phyloP scores from a whole-genome alignment of 1,140 invertebrate species.

The Diprion similis region DNA sequence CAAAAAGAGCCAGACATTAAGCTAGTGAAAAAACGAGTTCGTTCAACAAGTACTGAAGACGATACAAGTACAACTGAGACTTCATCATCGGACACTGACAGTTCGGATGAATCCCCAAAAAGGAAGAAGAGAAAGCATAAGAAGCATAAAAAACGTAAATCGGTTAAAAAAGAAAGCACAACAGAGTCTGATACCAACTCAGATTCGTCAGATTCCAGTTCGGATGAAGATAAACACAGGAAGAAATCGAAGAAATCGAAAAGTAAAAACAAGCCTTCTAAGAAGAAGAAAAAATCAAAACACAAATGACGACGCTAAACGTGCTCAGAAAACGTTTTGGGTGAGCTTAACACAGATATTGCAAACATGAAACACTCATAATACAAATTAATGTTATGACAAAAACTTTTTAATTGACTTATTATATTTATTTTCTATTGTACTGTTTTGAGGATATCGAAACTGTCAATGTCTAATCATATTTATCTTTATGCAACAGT shows the following conservation, averaged over 20 bases:
- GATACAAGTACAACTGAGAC: slow-evolving; percentile 44
- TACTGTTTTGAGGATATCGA: not conserved
- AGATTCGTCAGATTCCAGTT: slow-evolving; percentile 58
- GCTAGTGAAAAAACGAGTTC: slow-evolving; percentile 42
- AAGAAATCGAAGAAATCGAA: slow-evolving; percentile 61
- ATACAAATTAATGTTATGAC: not conserved
- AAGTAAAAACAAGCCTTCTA: slow-evolving; percentile 59
- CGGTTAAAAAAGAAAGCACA: slow-evolving; percentile 46
- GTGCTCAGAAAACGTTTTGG: not conserved
- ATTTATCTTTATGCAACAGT: no score
- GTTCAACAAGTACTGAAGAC: slow-evolving; percentile 44
- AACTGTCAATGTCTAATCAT: not conserved
- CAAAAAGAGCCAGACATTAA: slow-evolving; percentile 44
- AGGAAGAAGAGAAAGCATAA: slow-evolving; percentile 58
- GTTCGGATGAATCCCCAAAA: slow-evolving; percentile 56
- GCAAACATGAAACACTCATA: not conserved
- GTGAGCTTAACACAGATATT: not conserved
- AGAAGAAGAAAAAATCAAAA: slow-evolving; percentile 65
- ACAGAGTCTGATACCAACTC: slow-evolving; percentile 54
- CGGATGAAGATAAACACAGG: slow-evolving; percentile 60
- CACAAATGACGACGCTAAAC: slow-evolving; percentile 58
- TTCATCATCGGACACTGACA: slow-evolving; percentile 48
- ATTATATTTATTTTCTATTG: no score
- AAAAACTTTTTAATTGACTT: not conserved
- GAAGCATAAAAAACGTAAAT: slow-evolving; percentile 55